Base-by-base conservation (phyloP, 2,888 invertebrate species). In the Plutella xylostella region DNA sequence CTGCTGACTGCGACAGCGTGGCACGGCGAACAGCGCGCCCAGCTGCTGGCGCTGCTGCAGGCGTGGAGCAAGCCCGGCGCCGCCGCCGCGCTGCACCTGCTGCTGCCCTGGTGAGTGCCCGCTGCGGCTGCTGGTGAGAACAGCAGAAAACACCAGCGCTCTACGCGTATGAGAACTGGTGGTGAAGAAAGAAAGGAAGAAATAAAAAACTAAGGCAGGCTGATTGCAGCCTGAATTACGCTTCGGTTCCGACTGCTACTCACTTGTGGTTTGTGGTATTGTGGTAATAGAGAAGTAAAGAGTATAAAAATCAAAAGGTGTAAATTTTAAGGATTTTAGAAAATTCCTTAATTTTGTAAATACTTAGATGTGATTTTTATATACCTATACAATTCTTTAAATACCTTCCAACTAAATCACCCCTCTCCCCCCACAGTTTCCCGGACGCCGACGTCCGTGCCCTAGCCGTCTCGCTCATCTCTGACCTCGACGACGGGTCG, bases 391-490 rank as follows among this genome's bases (percentile, higher is more conserved):
- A 28, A 2, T 28, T 9, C 7, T 6, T 4, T 3, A 3, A 28
- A 28, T 28, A 9, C n/a, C 28, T 28, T 12, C 28, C 3, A 2
- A 28, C 4, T 12, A 28, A 3, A 34, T 34, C 15, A 7, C 34
- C 34, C 2, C 30, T 45, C 33, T 39, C 1, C 48, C 20, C 14
- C 11, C 15, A 12, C 64, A 95, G 96, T 65, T 98, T 96, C 76
- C 96, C 98, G 0, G 98, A 99, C 70, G 87, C 89, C 50, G 90
- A 90, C 63, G 95, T 98, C 0, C 89, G 99, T 19, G 88, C 88
- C 57, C 87, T 90, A 56, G 98, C 98, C 1, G 91, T 97, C 0
- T 85, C 87, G 39, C 92, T 96, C 88, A 88, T 98, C 49, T 85
- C 89, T 37, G 86, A 86, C 12, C 87, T 97, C 69, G 88, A 91